Percentiles rank a stretch among this genome's conserved stretches.
phyloP scores from a whole-genome alignment of 1,140 invertebrate species.

The Magallana gigas region DNA sequence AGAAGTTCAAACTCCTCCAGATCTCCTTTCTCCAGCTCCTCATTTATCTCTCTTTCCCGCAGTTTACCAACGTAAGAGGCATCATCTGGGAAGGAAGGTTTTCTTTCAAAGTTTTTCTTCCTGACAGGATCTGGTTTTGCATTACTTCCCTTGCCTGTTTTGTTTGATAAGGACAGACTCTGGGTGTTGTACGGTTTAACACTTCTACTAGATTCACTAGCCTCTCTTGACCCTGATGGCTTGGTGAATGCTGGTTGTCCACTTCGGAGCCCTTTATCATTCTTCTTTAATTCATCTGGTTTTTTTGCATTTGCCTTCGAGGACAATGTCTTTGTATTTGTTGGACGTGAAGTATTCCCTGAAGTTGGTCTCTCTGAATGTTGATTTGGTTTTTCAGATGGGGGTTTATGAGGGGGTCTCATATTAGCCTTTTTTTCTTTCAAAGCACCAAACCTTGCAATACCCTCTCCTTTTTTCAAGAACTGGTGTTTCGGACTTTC shows the following conservation, averaged over 20 bases:
- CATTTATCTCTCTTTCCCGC: constrained; percentile 61
- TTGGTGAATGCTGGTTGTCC: background rate
- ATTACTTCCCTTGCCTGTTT: background rate
- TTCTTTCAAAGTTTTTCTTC: constrained; percentile 45
- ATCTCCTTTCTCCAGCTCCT: constrained; percentile 69
- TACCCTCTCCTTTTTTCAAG: constrained; percentile 73
- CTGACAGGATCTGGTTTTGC: background rate
- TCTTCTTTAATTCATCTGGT: background rate
- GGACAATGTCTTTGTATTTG: background rate
- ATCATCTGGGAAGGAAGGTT: constrained; percentile 63
- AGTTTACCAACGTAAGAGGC: constrained; percentile 66
- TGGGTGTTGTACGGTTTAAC: background rate
- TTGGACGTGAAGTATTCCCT: background rate
- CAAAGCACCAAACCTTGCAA: constrained; percentile 68
- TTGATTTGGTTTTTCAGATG: background rate
- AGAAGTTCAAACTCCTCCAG: constrained; percentile 78
- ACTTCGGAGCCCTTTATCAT: background rate
- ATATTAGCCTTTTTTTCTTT: constrained; percentile 6
- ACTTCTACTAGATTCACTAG: background rate
- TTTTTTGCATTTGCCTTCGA: background rate
- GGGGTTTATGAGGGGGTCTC: background rate
- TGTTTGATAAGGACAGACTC: background rate
- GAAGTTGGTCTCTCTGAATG: background rate
- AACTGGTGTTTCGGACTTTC: constrained; percentile 68
- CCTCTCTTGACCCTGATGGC: background rate